A percentile compares a stretch with the other conserved stretches of the same genome.
Conservation (phyloP, 1,140 invertebrate genomes). For the Zaprionus ornatus region DNA sequence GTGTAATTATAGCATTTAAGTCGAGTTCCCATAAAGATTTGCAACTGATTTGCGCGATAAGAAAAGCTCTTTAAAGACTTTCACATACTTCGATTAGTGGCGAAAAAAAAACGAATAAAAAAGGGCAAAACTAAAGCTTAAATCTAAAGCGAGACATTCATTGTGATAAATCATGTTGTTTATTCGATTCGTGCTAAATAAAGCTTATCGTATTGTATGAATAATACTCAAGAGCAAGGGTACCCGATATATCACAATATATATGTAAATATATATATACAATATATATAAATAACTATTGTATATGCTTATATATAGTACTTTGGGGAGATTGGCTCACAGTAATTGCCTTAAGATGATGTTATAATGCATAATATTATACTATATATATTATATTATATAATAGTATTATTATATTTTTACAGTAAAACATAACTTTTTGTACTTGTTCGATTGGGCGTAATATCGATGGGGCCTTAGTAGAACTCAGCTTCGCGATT, state of each 20-base stretch:
- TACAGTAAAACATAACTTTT: neutral
- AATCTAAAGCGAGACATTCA: neutral
- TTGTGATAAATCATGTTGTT: neutral
- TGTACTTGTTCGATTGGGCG: neutral
- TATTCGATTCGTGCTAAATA: neutral
- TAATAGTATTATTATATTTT: no score
- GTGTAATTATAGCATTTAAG: neutral
- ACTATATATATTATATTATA: neutral
- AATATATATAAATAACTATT: neutral
- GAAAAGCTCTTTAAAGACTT: neutral
- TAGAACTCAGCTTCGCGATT: neutral
- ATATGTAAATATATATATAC: neutral
- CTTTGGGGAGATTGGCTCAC: no score
- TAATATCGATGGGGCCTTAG: neutral
- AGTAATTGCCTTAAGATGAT: neutral
- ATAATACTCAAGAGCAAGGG: neutral
- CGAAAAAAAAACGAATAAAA: neutral
- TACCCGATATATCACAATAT: neutral
- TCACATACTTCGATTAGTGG: neutral
- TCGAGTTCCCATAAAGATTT: neutral
- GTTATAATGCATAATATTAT: neutral
- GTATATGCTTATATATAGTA: neutral
- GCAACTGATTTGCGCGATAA: neutral
- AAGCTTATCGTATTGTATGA: neutral
- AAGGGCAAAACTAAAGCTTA: neutral